phyloP scores from a whole-genome alignment of 2,797 vertebrate species.

The Lepilemur septentrionalis region DNA sequence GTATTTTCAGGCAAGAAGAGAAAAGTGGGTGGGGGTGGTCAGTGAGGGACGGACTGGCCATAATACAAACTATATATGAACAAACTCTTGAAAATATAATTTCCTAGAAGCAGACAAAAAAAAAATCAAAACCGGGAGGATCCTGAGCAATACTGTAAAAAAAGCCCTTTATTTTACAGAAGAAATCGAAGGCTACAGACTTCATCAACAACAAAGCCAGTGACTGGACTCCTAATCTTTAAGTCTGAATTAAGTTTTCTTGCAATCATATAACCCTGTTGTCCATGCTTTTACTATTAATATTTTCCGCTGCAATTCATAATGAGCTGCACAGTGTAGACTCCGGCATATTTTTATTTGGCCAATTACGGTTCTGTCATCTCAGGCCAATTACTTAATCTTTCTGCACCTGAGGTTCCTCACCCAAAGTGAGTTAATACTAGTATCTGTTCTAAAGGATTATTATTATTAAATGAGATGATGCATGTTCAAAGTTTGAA shows the following conservation, averaged over 20 bases:
- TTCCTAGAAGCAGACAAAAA: neutral
- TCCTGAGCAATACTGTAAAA: neutral
- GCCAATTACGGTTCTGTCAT: neutral
- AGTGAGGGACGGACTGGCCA: neutral
- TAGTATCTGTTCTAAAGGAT: neutral
- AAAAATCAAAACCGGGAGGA: neutral
- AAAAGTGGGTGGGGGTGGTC: neutral
- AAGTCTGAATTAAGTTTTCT: neutral
- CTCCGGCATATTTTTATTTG: neutral
- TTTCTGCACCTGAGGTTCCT: neutral
- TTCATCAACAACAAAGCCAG: neutral
- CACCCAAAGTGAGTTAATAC: neutral
- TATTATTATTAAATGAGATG: neutral
- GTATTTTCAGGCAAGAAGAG: neutral
- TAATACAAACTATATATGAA: neutral
- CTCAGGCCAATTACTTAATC: neutral
- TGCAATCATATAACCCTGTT: neutral
- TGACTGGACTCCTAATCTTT: neutral
- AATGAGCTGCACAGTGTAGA: neutral
- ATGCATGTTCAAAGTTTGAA: neutral
- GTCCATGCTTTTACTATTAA: neutral
- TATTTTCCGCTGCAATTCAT: neutral
- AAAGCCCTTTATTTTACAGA: neutral
- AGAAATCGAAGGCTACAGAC: neutral
- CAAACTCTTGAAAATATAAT: conserved; percentile 8